phyloP scores from a whole-genome alignment of 2,888 invertebrate genomes.

The Mamestra brassicae region DNA sequence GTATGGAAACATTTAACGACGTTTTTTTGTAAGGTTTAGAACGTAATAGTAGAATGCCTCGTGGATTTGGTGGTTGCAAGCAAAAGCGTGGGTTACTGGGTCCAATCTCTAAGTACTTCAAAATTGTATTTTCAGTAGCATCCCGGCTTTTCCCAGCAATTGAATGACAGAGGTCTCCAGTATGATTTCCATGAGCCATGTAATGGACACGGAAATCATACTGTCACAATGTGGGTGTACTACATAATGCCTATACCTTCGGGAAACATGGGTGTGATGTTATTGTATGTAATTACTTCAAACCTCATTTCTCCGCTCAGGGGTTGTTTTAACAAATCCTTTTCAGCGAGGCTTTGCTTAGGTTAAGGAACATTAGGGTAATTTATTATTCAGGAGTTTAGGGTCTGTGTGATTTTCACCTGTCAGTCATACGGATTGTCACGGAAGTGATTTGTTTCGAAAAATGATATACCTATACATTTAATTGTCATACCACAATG shows the following conservation, averaged over 20 bases:
- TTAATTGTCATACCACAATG: too few species aligned
- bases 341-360: neutral
- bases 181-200: neutral
- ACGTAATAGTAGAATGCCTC: neutral
- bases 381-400: conserved; percentile 8
- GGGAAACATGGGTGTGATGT: neutral
- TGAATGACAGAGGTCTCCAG: neutral
- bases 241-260: neutral
- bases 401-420: neutral
- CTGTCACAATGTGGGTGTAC: neutral
- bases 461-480: neutral
- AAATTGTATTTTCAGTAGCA: neutral
- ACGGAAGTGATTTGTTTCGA: neutral
- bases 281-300: neutral
- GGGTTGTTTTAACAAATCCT: neutral
- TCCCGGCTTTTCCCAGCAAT: neutral
- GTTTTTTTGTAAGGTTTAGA: too few species aligned
- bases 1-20: too few species aligned
- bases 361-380: too few species aligned
- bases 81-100: neutral
- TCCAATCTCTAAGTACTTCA: neutral
- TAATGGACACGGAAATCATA: neutral
- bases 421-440: neutral
- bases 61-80: neutral
- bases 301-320: neutral